These are phyloP conservation scores for Turdus rufiventris DNA, from an alignment of 2,113 vertebrate genomes.

Conservation along the genomic window DNA sequence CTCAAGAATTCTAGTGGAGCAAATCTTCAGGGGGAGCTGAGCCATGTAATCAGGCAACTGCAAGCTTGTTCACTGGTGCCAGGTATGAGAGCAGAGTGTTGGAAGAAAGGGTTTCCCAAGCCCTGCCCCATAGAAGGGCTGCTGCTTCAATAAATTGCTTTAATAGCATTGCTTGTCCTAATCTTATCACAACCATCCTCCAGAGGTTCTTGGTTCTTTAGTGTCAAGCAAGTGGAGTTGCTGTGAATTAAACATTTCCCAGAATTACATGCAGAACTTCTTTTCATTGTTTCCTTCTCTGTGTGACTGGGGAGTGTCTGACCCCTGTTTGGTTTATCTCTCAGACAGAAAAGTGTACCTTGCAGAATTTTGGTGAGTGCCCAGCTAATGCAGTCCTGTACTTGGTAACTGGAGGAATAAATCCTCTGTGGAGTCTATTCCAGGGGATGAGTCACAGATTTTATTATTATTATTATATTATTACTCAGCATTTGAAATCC, in stretches of 20 bases:
- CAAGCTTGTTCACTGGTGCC: slow-evolving; percentile 95
- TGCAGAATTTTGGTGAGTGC: background rate
- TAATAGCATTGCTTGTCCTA: background rate
- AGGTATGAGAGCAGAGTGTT: slow-evolving; percentile 71
- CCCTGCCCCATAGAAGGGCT: background rate
- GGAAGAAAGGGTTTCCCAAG: background rate
- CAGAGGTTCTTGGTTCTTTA: background rate
- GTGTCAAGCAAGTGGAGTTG: background rate
- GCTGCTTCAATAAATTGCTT: background rate
- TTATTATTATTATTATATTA: background rate
- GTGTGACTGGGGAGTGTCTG: background rate
- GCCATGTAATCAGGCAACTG: slow-evolving; percentile 91
- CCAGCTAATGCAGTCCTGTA: background rate
- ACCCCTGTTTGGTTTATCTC: background rate
- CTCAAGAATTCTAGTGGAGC: slow-evolving; percentile 93
- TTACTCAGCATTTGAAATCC: background rate
- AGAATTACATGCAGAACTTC: background rate
- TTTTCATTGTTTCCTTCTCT: background rate
- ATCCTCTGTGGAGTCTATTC: background rate
- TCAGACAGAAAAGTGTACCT: background rate
- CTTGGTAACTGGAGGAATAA: background rate
- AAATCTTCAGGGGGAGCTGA: slow-evolving; percentile 93
- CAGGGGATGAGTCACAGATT: background rate
- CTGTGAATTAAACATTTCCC: background rate
- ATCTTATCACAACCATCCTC: background rate